Percentiles rank a stretch among this genome's conserved stretches.
Evolutionary conservation across 2,888 invertebrate species (phyloP).

Genomic region (Tetanocera ferruginea): DNA sequence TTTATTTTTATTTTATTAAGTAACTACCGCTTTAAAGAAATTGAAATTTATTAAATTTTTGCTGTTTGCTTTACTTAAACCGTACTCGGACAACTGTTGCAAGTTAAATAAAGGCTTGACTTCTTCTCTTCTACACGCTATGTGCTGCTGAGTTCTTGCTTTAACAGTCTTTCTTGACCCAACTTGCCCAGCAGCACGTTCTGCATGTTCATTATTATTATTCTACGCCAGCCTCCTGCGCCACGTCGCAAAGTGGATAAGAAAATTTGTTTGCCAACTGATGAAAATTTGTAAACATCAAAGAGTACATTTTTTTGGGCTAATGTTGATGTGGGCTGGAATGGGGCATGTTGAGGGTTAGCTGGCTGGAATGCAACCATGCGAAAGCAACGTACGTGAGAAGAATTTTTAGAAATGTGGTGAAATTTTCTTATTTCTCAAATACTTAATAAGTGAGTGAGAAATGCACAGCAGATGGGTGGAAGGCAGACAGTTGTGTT

Average conservation of each 20-base stretch:
- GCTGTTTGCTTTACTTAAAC: neutral
- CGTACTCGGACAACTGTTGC: constrained; percentile 8
- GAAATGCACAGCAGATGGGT: neutral
- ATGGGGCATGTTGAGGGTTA: neutral
- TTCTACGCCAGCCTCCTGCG: constrained; percentile 21
- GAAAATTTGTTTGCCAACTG: constrained; percentile 40
- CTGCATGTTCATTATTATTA: constrained; percentile 24
- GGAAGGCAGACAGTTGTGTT: neutral
- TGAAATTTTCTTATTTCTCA: neutral
- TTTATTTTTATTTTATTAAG: too few relatives aligned
- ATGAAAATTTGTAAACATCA: constrained; percentile 40
- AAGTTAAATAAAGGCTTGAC: constrained; percentile 2
- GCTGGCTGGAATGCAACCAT: neutral
- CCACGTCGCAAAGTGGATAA: constrained; percentile 25
- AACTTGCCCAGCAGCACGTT: constrained; percentile 1
- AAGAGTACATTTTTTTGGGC: constrained; percentile 28
- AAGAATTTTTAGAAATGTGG: constrained; percentile 9
- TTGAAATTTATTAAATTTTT: neutral
- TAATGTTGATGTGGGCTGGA: too few relatives aligned
- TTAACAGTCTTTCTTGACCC: neutral
- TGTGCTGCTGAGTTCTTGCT: neutral
- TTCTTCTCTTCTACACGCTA: neutral
- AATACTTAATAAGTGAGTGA: constrained; percentile 36
- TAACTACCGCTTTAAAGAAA: neutral
- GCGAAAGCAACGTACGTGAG: constrained; percentile 27